These are phyloP conservation scores for Hypercompe scribonia DNA, from an alignment of 2,888 invertebrate species.

Conservation along the genomic window DNA sequence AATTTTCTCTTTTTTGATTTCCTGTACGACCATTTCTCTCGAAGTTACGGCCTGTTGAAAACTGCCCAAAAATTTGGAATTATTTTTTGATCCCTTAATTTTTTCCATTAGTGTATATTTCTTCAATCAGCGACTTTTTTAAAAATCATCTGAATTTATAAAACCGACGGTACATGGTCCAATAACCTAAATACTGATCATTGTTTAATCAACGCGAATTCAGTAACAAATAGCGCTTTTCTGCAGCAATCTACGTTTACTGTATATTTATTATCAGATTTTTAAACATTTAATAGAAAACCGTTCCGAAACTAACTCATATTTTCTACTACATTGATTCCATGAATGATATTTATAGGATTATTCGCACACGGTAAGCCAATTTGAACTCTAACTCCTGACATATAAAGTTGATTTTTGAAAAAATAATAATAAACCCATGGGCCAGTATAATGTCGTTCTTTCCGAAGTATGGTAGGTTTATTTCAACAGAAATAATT, in stretches of 20 bases:
- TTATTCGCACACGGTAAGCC: not conserved
- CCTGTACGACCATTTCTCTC: too few species aligned
- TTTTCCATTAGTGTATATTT: too few species aligned
- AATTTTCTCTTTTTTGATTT: too few species aligned
- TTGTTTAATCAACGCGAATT: too few species aligned
- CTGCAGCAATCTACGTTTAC: not conserved
- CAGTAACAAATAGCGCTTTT: too few species aligned
- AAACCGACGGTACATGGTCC: too few species aligned
- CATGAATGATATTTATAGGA: constrained; percentile 39
- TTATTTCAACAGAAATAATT: constrained; percentile 51
- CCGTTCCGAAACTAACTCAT: constrained; percentile 34
- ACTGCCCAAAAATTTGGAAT: too few species aligned
- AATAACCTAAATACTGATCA: too few species aligned
- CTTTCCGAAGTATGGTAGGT: constrained; percentile 34
- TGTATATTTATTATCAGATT: constrained; percentile 25
- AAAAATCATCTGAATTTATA: too few species aligned
- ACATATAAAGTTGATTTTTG: constrained; percentile 14
- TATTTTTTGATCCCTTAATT: too few species aligned
- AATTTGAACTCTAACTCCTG: not conserved
- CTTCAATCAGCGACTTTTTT: too few species aligned
- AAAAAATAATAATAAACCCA: not conserved
- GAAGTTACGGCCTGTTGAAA: too few species aligned
- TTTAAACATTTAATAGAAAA: constrained; percentile 26
- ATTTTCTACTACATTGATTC: constrained; percentile 50
- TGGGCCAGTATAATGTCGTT: constrained; percentile 27